A percentile compares a stretch with the other conserved stretches of the same genome.
These are phyloP conservation scores for Drosophila villosipedis DNA, from an alignment of 2,888 invertebrate genomes.

Conservation along the genomic window DNA sequence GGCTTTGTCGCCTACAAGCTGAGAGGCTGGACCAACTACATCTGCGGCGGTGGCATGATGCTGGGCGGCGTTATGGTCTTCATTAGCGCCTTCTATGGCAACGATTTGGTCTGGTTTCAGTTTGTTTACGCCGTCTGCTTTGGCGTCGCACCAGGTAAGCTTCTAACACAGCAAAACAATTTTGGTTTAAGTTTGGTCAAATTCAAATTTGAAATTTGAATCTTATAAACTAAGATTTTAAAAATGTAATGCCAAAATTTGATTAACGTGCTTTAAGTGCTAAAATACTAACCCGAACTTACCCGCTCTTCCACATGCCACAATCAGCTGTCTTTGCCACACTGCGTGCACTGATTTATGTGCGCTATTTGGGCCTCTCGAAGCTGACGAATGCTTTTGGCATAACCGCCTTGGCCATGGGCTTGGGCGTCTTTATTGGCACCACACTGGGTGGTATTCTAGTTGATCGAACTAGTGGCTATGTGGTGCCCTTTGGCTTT, in stretches of 20 bases:
- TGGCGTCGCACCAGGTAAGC: constrained; percentile 78
- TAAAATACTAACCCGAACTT: not conserved
- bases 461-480: constrained; percentile 59
- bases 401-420: constrained; percentile 90
- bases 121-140: constrained; percentile 73
- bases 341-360: constrained; percentile 91
- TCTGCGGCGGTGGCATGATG: constrained; percentile 76
- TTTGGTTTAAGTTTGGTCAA: not conserved
- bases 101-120: constrained; percentile 74
- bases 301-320: not conserved
- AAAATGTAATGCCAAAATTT: not conserved
- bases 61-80: constrained; percentile 87
- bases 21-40: constrained; percentile 57
- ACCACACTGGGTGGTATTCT: constrained; percentile 84
- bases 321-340: constrained; percentile 90
- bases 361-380: constrained; percentile 91
- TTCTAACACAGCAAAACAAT: not conserved
- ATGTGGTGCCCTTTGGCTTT: constrained; percentile 69
- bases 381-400: constrained; percentile 93
- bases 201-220: not conserved
- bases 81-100: constrained; percentile 88
- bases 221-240: too few relatives aligned
- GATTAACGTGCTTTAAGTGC: not conserved
- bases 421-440: constrained; percentile 90
- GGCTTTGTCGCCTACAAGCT: constrained; percentile 77